phyloP scores from a whole-genome alignment of 2,797 vertebrate species.

The Sebastes itinus region DNA sequence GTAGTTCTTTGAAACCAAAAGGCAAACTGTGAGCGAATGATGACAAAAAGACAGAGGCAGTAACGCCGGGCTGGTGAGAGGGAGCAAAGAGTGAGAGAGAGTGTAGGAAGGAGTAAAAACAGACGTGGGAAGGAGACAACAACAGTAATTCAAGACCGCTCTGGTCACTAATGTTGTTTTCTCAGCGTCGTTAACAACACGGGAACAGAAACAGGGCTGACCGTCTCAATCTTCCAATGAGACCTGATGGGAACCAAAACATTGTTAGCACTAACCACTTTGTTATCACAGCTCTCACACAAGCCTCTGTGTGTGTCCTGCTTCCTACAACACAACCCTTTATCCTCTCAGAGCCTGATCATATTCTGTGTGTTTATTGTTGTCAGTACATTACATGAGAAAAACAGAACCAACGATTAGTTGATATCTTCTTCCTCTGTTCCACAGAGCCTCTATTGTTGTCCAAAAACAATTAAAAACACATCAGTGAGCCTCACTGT shows the following conservation, averaged over 20 bases:
- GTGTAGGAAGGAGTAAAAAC: conserved; percentile 55
- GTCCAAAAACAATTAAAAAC: no score
- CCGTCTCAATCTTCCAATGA: conserved; percentile 6
- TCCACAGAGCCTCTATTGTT: accelerated
- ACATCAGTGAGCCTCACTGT: no score
- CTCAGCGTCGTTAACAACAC: conserved; percentile 33
- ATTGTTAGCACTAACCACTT: conserved; percentile 8
- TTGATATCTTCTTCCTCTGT: no score
- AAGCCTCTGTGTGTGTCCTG: conserved; percentile 2
- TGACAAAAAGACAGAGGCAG: conserved; percentile 1
- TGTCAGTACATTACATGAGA: not conserved
- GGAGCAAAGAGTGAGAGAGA: conserved; percentile 47
- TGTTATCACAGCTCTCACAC: conserved; percentile 6
- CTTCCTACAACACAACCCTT: not conserved
- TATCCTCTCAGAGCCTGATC: not conserved
- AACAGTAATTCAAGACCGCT: conserved; percentile 29
- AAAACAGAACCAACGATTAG: no score
- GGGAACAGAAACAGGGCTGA: not conserved
- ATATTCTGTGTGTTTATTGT: not conserved
- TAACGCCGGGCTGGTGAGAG: not conserved
- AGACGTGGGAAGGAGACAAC: conserved; percentile 60
- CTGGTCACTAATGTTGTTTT: conserved; percentile 40
- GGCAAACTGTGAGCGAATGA: not conserved
- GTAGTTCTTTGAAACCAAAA: not conserved
- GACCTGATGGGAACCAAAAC: conserved; percentile 22